phyloP scores from a whole-genome alignment of 2,888 invertebrate genomes.

The Cheilosia impressa region DNA sequence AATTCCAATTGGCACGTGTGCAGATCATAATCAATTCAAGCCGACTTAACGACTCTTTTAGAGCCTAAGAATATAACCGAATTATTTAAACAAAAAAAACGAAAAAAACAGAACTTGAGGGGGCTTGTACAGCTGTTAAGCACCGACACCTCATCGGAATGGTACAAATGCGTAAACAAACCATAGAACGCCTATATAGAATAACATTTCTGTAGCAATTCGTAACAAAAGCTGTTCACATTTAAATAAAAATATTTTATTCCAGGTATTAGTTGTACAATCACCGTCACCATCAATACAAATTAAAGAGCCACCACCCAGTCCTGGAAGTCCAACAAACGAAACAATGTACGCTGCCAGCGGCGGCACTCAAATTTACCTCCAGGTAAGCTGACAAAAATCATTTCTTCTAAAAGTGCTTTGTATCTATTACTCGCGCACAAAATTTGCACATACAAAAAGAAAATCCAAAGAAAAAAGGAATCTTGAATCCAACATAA shows the following conservation, averaged over 20 bases:
- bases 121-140: conserved; percentile 10
- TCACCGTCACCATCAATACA: conserved; percentile 81
- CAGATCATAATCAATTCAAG: conserved; percentile 47
- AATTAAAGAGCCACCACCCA: conserved; percentile 82
- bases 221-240: conserved; percentile 28
- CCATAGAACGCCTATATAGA: background rate
- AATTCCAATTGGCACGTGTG: conserved; percentile 64
- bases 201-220: conserved; percentile 16
- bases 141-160: conserved; percentile 48
- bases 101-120: background rate
- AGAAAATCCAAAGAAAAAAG: conserved; percentile 31
- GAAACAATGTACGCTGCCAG: conserved; percentile 84
- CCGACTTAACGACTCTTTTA: conserved; percentile 55
- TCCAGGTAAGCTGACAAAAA: conserved; percentile 81
- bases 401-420: background rate
- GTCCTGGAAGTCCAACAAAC: conserved; percentile 82
- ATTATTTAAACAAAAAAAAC: background rate
- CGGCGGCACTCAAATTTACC: conserved; percentile 84
- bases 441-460: conserved; percentile 71
- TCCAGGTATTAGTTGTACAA: conserved; percentile 83
- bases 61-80: conserved; percentile 31
- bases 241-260: conserved; percentile 54
- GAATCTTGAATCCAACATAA: background rate
- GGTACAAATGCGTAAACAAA: conserved; percentile 34
- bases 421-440: conserved; percentile 28